Evolutionary conservation across 2,797 vertebrate species (phyloP).

Genomic region (Epinephelus awoara): DNA sequence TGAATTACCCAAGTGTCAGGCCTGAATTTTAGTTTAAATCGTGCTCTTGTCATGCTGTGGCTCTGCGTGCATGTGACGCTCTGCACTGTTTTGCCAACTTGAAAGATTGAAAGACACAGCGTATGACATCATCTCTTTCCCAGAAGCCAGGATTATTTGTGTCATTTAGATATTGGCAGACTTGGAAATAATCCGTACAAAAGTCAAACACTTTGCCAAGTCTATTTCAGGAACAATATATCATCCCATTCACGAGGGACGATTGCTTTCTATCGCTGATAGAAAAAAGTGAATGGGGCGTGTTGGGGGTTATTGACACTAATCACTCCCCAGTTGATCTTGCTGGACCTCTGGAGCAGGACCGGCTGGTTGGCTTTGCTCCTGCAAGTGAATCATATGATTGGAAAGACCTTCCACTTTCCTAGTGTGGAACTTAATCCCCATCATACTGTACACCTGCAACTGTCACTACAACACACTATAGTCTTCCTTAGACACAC

Average conservation of each 20-base stretch:
- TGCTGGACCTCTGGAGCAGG: slow-evolving; percentile 6
- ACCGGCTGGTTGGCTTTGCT: slow-evolving; percentile 20
- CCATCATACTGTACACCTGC: slow-evolving; percentile 29
- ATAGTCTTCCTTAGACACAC: background rate
- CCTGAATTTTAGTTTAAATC: background rate
- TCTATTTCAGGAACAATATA: slow-evolving; percentile 60
- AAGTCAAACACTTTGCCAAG: slow-evolving; percentile 41
- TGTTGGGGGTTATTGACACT: slow-evolving; percentile 20
- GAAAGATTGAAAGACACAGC: slow-evolving; percentile 59
- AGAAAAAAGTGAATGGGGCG: slow-evolving; percentile 18
- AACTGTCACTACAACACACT: slow-evolving; percentile 20
- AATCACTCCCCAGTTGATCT: slow-evolving; percentile 33
- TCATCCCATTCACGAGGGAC: slow-evolving; percentile 48
- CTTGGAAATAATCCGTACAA: slow-evolving; percentile 67
- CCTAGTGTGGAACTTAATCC: slow-evolving; percentile 50
- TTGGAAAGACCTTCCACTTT: slow-evolving; percentile 53
- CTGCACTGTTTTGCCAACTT: slow-evolving; percentile 55
- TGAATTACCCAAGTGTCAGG: background rate
- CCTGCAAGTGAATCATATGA: slow-evolving; percentile 45
- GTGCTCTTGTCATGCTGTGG: background rate
- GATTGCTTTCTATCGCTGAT: slow-evolving; percentile 57
- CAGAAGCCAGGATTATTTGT: slow-evolving; percentile 75
- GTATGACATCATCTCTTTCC: slow-evolving; percentile 61
- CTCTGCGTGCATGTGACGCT: slow-evolving; percentile 1
- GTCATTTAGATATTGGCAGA: slow-evolving; percentile 70